Percentiles rank a stretch among this genome's conserved stretches.
These are phyloP conservation scores for Tokudaia muenninki DNA, from an alignment of 2,797 vertebrate species.

Conservation along the genomic window DNA sequence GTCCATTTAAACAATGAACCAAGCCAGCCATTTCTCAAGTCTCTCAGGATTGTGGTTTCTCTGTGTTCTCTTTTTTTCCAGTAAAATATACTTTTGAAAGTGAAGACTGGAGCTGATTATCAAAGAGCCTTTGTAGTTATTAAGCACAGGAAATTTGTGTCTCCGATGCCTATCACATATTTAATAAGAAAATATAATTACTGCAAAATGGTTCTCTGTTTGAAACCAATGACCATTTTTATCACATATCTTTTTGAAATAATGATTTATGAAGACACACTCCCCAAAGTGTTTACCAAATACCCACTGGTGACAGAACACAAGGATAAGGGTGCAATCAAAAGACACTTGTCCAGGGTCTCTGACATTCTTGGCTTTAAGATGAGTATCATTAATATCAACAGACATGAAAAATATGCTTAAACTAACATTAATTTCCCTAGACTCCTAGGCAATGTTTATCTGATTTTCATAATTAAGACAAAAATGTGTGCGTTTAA, in stretches of 20 bases:
- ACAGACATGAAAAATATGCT: conserved; percentile 21
- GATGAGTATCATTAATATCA: neutral
- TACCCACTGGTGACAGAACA: conserved; percentile 44
- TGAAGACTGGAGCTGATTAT: conserved; percentile 64
- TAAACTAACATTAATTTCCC: conserved; percentile 41
- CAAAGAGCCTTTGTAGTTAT: conserved; percentile 80
- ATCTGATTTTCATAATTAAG: conserved; percentile 29
- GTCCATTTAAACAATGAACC: conserved; percentile 75
- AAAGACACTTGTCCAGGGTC: conserved; percentile 32
- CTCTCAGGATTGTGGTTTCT: conserved; percentile 66
- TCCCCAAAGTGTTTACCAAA: conserved; percentile 55
- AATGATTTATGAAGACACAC: conserved; percentile 65
- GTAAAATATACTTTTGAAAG: conserved; percentile 76
- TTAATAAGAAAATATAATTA: conserved; percentile 77
- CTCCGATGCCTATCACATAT: conserved; percentile 70
- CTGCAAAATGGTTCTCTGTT: conserved; percentile 63
- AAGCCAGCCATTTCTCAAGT: conserved; percentile 73
- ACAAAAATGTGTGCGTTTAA: conserved; percentile 52
- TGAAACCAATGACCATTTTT: conserved; percentile 72
- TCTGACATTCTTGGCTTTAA: conserved; percentile 45
- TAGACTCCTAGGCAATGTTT: neutral
- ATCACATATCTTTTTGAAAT: conserved; percentile 67
- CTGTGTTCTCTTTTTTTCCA: conserved; percentile 64
- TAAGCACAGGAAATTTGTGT: conserved; percentile 74
- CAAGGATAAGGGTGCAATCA: neutral